These are phyloP conservation scores for Ditylenchus dipsaci DNA, from an alignment of 1,140 invertebrate genomes.

Conservation along the genomic window DNA sequence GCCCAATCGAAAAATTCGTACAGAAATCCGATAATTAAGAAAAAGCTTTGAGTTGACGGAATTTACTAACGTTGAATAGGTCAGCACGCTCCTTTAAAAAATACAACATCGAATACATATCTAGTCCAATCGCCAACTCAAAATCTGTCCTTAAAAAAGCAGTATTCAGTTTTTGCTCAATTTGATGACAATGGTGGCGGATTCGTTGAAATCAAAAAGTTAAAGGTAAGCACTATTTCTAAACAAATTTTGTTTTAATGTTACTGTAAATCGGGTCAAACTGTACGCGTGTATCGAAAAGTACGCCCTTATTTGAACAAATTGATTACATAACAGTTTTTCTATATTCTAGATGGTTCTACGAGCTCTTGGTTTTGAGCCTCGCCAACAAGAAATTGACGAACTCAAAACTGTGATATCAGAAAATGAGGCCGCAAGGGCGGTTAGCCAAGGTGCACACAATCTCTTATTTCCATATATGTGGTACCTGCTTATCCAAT, in stretches of 20 bases:
- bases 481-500: not conserved
- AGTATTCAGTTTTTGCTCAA: not conserved
- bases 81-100: too few relatives aligned
- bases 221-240: constrained; percentile 17
- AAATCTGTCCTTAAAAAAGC: too few relatives aligned
- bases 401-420: constrained; percentile 19
- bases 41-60: too few relatives aligned
- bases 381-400: constrained; percentile 28
- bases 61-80: too few relatives aligned
- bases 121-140: too few relatives aligned
- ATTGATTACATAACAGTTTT: constrained; percentile 6
- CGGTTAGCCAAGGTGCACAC: constrained; percentile 18
- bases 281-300: too few relatives aligned
- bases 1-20: too few relatives aligned
- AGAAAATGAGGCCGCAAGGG: constrained; percentile 32
- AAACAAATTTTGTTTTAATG: too few relatives aligned
- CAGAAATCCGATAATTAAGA: too few relatives aligned
- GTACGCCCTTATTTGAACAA: not conserved
- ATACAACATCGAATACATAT: too few relatives aligned
- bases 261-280: too few relatives aligned
- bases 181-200: constrained; percentile 18
- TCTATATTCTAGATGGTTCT: constrained; percentile 27
- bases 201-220: constrained; percentile 22
- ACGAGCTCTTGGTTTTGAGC: constrained; percentile 37
- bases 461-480: constrained; percentile 2